These are phyloP conservation scores for Pygoscelis adeliae DNA, from an alignment of 2,113 vertebrate genomes.

Conservation along the genomic window DNA sequence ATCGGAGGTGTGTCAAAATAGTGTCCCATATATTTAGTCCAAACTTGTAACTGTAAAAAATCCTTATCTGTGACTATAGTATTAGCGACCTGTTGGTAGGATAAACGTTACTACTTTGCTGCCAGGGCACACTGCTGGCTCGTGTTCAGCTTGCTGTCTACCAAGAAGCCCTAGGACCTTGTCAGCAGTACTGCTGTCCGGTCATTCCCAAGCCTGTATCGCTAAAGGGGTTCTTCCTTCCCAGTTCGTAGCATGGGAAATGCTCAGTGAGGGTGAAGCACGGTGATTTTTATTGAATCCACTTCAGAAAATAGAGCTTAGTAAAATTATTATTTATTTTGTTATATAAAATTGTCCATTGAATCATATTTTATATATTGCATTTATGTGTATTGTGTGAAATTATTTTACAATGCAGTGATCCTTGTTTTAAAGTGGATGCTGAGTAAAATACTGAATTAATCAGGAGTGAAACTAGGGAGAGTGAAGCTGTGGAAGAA, in stretches of 20 bases:
- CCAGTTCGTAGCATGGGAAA: background rate
- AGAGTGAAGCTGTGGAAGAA: background rate
- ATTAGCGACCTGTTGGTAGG: background rate
- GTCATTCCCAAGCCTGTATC: background rate
- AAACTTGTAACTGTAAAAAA: background rate
- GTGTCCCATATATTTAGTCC: background rate
- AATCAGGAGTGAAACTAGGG: background rate
- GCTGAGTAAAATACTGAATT: background rate
- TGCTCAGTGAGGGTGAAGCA: background rate
- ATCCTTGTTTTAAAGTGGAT: background rate
- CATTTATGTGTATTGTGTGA: background rate
- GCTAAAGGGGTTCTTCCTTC: background rate
- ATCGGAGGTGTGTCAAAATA: background rate
- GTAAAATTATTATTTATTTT: background rate
- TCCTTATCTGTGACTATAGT: background rate
- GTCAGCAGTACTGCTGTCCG: background rate
- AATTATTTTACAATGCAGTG: background rate
- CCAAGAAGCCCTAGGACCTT: background rate
- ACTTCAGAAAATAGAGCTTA: background rate
- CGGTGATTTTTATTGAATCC: background rate
- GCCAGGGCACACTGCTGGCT: background rate
- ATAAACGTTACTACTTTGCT: background rate
- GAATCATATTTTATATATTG: background rate
- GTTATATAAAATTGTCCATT: background rate
- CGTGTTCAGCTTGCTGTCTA: fast-evolving